A percentile compares a stretch with the other conserved stretches of the same genome.
phyloP scores from a whole-genome alignment of 2,888 invertebrate genomes.

The Pheosia tremula region DNA sequence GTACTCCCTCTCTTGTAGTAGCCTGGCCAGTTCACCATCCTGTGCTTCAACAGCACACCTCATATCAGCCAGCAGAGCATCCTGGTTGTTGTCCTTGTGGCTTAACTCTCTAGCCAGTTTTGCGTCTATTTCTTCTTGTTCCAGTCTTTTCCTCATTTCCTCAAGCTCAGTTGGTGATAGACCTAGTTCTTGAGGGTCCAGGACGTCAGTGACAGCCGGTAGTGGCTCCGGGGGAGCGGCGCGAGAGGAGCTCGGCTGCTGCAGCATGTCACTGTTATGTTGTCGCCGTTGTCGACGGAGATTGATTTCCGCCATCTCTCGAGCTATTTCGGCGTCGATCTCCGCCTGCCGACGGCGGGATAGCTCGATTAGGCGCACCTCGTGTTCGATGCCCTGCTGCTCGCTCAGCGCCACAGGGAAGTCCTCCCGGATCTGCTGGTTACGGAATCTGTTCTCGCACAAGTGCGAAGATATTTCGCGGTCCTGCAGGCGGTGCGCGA shows the following conservation, averaged over 20 bases:
- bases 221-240: slow-evolving; percentile 46
- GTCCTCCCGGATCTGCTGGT: slow-evolving; percentile 80
- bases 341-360: slow-evolving; percentile 73
- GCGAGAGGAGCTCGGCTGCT: slow-evolving; percentile 68
- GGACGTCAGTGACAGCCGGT: slow-evolving; percentile 39
- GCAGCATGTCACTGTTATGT: slow-evolving; percentile 54
- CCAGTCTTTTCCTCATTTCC: slow-evolving; percentile 69
- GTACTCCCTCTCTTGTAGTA: slow-evolving; percentile 77
- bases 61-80: slow-evolving; percentile 74
- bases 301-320: slow-evolving; percentile 79
- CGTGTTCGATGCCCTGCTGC: slow-evolving; percentile 73
- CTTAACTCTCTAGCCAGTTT: slow-evolving; percentile 70
- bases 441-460: slow-evolving; percentile 76
- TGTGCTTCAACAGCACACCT: slow-evolving; percentile 80
- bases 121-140: slow-evolving; percentile 77
- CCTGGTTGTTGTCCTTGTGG: slow-evolving; percentile 66
- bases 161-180: slow-evolving; percentile 69
- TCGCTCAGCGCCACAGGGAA: slow-evolving; percentile 77
- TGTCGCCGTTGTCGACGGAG: slow-evolving; percentile 68
- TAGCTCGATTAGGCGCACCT: slow-evolving; percentile 63
- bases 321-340: slow-evolving; percentile 76
- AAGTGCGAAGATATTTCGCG: slow-evolving; percentile 79
- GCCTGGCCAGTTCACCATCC: slow-evolving; percentile 72
- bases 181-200: slow-evolving; percentile 70
- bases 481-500: slow-evolving; percentile 78